These are phyloP conservation scores for Cetonia aurata DNA, from an alignment of 2,888 invertebrate species.

Conservation along the genomic window DNA sequence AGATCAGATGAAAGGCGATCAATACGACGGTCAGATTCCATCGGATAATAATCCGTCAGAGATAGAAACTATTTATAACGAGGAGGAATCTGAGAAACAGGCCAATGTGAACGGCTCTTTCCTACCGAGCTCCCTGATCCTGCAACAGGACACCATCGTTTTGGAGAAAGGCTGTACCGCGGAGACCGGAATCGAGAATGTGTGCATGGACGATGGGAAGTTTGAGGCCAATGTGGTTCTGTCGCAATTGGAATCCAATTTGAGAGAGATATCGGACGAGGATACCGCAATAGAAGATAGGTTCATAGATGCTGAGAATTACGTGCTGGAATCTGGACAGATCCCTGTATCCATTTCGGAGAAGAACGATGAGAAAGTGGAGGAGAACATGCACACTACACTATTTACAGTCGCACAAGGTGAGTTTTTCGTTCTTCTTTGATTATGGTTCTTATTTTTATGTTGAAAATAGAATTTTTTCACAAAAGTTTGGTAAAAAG, in stretches of 20 bases:
- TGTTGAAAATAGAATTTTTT: too few relatives aligned
- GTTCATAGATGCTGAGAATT: conserved; percentile 84
- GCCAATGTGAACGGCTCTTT: conserved; percentile 31
- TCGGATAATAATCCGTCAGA: conserved; percentile 54
- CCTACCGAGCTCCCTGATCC: conserved; percentile 64
- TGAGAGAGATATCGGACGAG: conserved; percentile 63
- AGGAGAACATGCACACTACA: conserved; percentile 64
- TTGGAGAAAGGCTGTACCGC: conserved; percentile 65
- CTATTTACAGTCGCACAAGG: conserved; percentile 59
- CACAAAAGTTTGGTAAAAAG: too few relatives aligned
- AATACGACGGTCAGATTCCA: conserved; percentile 34
- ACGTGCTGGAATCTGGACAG: conserved; percentile 77
- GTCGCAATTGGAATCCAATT: conserved; percentile 56
- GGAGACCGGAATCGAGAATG: conserved; percentile 60
- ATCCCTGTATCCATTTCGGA: conserved; percentile 59
- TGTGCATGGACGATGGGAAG: conserved; percentile 57
- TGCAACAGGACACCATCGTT: conserved; percentile 63
- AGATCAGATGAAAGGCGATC: conserved; percentile 43
- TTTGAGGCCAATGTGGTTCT: conserved; percentile 65
- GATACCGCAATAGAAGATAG: conserved; percentile 74
- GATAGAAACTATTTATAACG: conserved; percentile 43
- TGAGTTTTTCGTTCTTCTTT: neutral
- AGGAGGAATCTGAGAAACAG: conserved; percentile 8
- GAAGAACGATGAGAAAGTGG: conserved; percentile 54
- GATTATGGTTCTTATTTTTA: neutral